A percentile compares a stretch with the other conserved stretches of the same genome.
These are phyloP conservation scores for Apodemia mormo DNA, from an alignment of 2,888 invertebrate species.

Conservation along the genomic window DNA sequence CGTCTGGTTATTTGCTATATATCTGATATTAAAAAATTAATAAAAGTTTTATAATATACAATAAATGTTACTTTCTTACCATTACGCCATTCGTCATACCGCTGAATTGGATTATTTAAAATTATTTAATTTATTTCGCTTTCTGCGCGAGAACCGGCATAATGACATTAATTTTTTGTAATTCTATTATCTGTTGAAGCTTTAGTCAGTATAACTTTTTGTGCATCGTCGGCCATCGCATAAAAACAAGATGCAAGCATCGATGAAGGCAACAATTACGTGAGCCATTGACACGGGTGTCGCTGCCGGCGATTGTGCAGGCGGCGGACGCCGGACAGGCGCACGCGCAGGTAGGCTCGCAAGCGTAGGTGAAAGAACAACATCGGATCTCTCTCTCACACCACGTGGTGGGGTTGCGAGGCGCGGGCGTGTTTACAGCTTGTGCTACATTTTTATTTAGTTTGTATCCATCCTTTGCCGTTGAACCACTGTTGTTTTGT, in stretches of 20 bases:
- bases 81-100: too few relatives aligned
- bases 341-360: conserved; percentile 75
- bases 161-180: not conserved
- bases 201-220: conserved; percentile 10
- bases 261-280: conserved; percentile 64
- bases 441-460: conserved; percentile 82
- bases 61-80: not conserved
- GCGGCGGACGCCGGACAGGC: conserved; percentile 63
- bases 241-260: conserved; percentile 41
- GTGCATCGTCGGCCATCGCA: conserved; percentile 8
- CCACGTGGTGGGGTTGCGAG: conserved; percentile 73
- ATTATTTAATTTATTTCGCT: not conserved
- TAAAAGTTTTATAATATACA: not conserved
- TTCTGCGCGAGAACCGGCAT: not conserved
- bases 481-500: conserved; percentile 47
- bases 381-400: conserved; percentile 54
- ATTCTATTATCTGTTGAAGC: not conserved
- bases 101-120: too few relatives aligned
- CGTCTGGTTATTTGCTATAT: too few relatives aligned
- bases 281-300: conserved; percentile 76
- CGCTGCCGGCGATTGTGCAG: conserved; percentile 64
- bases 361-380: conserved; percentile 41
- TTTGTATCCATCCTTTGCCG: conserved; percentile 72
- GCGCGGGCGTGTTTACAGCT: conserved; percentile 72
- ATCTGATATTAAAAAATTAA: too few relatives aligned